phyloP scores from a whole-genome alignment of 2,797 vertebrate species.

The Remorina albescens region DNA sequence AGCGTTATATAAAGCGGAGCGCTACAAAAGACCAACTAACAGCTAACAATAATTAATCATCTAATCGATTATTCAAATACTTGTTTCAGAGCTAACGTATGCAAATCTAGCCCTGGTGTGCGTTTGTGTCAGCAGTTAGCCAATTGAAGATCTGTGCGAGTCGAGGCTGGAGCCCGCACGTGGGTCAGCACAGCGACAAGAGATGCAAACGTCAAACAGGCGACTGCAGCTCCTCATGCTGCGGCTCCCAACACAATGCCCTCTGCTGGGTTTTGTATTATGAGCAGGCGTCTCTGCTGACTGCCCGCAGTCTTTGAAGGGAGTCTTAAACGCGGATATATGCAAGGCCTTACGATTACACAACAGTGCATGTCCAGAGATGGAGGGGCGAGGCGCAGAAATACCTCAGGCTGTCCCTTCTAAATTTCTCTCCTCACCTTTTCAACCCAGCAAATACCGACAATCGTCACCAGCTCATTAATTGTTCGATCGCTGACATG shows the following conservation, averaged over 20 bases:
- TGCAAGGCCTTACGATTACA: background rate
- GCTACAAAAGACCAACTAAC: background rate
- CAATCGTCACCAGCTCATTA: background rate
- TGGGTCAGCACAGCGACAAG: constrained; percentile 50
- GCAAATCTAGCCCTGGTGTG: constrained; percentile 8
- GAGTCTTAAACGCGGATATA: background rate
- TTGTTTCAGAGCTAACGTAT: constrained; percentile 10
- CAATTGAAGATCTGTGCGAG: constrained; percentile 31
- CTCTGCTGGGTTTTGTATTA: constrained; percentile 56
- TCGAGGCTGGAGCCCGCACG: constrained; percentile 37
- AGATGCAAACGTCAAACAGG: constrained; percentile 46
- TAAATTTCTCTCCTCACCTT: constrained; percentile 6
- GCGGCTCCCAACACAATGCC: constrained; percentile 47
- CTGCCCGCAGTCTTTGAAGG: constrained; percentile 23
- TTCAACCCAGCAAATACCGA: background rate
- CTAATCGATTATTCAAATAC: constrained; percentile 17
- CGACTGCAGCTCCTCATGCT: constrained; percentile 48
- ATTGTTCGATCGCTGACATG: background rate
- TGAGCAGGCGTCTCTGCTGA: constrained; percentile 47
- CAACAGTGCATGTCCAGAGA: background rate
- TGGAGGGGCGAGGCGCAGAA: background rate
- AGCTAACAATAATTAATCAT: background rate
- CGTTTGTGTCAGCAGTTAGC: constrained; percentile 16
- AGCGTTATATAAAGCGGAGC: background rate
- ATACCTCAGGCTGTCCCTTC: constrained; percentile 2